A percentile compares a stretch with the other conserved stretches of the same genome.
Conservation (phyloP, 1,140 invertebrate species). For the Arion vulgaris region DNA sequence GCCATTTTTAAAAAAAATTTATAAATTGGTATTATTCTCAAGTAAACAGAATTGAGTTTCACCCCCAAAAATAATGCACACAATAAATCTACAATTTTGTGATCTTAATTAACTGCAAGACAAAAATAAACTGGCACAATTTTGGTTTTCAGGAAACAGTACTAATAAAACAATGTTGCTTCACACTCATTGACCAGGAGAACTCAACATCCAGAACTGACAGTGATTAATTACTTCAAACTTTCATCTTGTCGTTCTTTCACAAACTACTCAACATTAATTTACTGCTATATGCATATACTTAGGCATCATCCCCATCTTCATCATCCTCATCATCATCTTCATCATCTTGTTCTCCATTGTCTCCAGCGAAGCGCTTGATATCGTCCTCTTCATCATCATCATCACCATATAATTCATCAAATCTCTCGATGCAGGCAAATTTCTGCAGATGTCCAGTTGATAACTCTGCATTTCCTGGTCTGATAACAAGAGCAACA, state of each 20-base stretch:
- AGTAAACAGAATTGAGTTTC: no score
- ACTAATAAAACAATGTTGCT: no score
- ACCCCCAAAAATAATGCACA: no score
- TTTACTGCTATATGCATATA: background rate
- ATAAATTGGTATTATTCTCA: no score
- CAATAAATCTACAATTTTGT: no score
- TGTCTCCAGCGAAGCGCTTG: slow-evolving; percentile 54
- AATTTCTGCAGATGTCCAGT: slow-evolving; percentile 78
- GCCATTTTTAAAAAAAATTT: no score
- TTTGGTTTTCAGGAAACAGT: no score
- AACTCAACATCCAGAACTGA: no score
- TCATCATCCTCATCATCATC: slow-evolving; percentile 56
- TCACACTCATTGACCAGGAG: no score
- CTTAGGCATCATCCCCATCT: slow-evolving; percentile 43
- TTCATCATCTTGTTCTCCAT: slow-evolving; percentile 51
- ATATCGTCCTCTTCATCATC: slow-evolving; percentile 60
- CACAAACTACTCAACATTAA: background rate
- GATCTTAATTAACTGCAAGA: no score
- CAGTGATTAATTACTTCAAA: background rate
- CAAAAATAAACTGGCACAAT: no score
- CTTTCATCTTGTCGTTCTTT: background rate
- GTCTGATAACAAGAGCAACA: slow-evolving; percentile 80
- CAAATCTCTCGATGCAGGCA: slow-evolving; percentile 77
- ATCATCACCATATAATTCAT: slow-evolving; percentile 67
- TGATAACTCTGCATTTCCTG: slow-evolving; percentile 82